Evolutionary conservation across 2,888 invertebrate species (phyloP).

Genomic region (Melinaea marsaeus): DNA sequence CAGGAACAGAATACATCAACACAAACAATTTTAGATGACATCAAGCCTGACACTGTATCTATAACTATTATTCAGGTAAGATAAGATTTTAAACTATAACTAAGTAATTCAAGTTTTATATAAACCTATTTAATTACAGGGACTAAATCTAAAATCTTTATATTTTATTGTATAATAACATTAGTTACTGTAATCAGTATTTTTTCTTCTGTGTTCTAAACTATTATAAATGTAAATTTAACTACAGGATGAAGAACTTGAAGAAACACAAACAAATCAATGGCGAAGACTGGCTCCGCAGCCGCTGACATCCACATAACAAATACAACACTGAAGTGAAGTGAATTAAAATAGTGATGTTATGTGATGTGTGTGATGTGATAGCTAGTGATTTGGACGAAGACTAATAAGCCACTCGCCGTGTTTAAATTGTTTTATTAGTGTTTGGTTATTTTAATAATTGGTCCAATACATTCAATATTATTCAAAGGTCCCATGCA

Average conservation of each 20-base stretch:
- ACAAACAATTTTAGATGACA: slow-evolving; percentile 56
- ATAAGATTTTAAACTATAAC: background rate
- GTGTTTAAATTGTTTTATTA: no score
- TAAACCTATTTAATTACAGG: no score
- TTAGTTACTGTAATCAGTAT: no score
- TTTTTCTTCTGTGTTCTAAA: background rate
- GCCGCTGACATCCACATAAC: slow-evolving; percentile 61
- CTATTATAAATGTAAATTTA: background rate
- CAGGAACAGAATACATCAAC: slow-evolving; percentile 39
- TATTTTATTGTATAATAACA: no score
- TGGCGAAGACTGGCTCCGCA: slow-evolving; percentile 70
- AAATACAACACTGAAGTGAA: slow-evolving; percentile 14
- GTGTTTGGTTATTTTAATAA: no score
- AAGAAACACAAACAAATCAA: slow-evolving; percentile 52
- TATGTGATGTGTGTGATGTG: slow-evolving; percentile 2
- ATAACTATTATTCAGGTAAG: slow-evolving; percentile 70
- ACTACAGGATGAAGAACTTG: slow-evolving; percentile 59
- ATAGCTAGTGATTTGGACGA: background rate
- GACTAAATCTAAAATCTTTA: no score
- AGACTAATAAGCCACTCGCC: no score
- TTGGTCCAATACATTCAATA: no score
- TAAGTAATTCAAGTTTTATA: no score
- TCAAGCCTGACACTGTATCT: slow-evolving; percentile 69
- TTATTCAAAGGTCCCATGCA: no score
- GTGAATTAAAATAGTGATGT: background rate